Conservation (phyloP, 2,797 vertebrate species). For the Sus cebifrons region DNA sequence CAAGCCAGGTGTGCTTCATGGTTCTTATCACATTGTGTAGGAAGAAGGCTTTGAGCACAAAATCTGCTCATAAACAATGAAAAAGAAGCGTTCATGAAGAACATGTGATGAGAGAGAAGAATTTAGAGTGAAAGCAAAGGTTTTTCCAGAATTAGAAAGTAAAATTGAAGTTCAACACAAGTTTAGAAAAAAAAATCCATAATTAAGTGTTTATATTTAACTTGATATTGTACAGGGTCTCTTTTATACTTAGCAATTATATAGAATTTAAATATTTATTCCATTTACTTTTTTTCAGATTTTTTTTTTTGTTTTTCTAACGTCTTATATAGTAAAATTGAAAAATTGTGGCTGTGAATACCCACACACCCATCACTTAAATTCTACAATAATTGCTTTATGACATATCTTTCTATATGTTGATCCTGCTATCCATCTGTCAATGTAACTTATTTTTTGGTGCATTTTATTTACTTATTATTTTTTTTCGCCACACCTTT, state of each 20-base stretch:
- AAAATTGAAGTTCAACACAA: slow-evolving; percentile 57
- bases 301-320: slow-evolving; percentile 55
- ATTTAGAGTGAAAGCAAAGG: slow-evolving; percentile 61
- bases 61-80: slow-evolving; percentile 68
- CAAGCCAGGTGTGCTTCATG: slow-evolving; percentile 56
- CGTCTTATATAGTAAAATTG: slow-evolving; percentile 53
- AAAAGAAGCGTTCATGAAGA: slow-evolving; percentile 66
- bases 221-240: slow-evolving; percentile 39
- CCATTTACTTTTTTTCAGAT: slow-evolving; percentile 51
- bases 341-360: slow-evolving; percentile 29
- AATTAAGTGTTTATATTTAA: slow-evolving; percentile 75
- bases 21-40: slow-evolving; percentile 67
- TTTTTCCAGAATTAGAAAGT: slow-evolving; percentile 67
- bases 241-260: slow-evolving; percentile 62
- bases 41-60: slow-evolving; percentile 71
- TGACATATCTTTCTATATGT: neutral
- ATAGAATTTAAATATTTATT: slow-evolving; percentile 63
- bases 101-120: slow-evolving; percentile 66
- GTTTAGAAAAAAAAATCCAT: slow-evolving; percentile 55
- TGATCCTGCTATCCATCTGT: neutral
- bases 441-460: slow-evolving; percentile 47
- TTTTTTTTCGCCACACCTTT: too few species aligned
- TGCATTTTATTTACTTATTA: slow-evolving; percentile 3
- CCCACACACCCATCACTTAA: neutral
- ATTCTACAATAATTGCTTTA: slow-evolving; percentile 51